Percentiles rank a stretch among this genome's conserved stretches.
Conservation (phyloP, 2,888 invertebrate genomes). For the Eubasilissa splendida region DNA sequence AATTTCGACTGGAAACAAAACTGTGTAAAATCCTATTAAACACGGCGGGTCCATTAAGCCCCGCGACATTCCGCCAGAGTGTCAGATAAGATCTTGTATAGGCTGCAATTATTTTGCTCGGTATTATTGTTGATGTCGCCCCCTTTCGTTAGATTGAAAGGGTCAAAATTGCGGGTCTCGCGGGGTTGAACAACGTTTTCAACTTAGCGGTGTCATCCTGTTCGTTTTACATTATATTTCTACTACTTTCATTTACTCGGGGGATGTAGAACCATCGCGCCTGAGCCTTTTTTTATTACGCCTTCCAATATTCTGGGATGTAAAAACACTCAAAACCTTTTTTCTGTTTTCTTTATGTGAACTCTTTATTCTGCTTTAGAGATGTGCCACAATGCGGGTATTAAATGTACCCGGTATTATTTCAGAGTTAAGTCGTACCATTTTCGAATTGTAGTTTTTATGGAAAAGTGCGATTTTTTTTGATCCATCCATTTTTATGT, state of each 20-base stretch:
- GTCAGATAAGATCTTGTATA: constrained; percentile 2
- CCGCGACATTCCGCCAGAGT: background rate
- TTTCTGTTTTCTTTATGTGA: constrained; percentile 21
- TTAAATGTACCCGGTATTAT: background rate
- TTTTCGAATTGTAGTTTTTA: too few species aligned
- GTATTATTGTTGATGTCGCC: constrained; percentile 8
- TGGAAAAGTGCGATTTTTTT: too few species aligned
- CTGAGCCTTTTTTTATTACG: constrained; percentile 17
- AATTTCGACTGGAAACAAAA: too few species aligned
- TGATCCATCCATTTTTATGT: too few species aligned
- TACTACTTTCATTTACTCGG: background rate
- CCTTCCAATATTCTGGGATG: constrained; percentile 13
- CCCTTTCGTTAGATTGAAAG: background rate
- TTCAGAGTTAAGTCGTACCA: too few species aligned
- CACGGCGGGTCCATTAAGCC: too few species aligned
- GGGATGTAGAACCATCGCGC: background rate
- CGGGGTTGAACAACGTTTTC: constrained; percentile 5
- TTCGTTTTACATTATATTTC: constrained; percentile 1
- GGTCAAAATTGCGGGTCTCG: background rate
- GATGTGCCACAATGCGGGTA: background rate
- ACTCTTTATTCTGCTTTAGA: constrained; percentile 2
- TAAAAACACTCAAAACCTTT: constrained; percentile 24
- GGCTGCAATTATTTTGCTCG: constrained; percentile 3
- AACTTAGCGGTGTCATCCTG: constrained; percentile 1
- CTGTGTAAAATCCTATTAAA: too few species aligned